phyloP scores from a whole-genome alignment of 2,797 vertebrate genomes.

The Pantherophis alleghaniensis region DNA sequence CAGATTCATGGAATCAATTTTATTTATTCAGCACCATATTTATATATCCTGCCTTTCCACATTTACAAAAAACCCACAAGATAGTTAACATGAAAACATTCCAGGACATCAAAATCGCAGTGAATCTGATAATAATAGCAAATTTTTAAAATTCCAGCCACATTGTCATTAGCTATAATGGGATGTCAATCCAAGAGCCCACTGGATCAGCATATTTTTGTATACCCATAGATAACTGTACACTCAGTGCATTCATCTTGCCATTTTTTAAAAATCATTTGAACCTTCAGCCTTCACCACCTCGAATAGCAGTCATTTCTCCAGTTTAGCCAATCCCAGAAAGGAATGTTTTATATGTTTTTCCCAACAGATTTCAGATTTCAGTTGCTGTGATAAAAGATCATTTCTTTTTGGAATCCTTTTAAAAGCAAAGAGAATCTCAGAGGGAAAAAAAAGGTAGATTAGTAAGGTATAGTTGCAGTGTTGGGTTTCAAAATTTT shows the following conservation, averaged over 20 bases:
- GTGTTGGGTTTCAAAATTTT: background rate
- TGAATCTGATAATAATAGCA: background rate
- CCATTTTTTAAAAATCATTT: background rate
- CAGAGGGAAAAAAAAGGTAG: background rate
- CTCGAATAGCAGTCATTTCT: background rate
- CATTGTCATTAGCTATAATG: background rate
- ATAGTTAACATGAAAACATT: background rate
- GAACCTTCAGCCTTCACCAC: background rate
- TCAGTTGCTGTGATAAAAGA: background rate
- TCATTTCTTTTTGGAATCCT: background rate
- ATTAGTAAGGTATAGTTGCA: background rate
- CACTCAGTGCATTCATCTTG: background rate
- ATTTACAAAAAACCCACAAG: background rate
- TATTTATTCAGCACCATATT: background rate
- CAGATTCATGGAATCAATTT: constrained; percentile 4
- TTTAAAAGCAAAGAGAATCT: background rate
- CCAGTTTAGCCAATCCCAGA: background rate
- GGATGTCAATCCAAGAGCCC: background rate
- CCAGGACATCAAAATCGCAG: background rate
- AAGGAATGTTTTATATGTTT: background rate
- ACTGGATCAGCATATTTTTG: background rate
- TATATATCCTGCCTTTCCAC: background rate
- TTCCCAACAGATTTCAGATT: background rate
- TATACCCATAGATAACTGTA: background rate
- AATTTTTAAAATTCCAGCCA: background rate